Evolutionary conservation across 2,888 invertebrate genomes (phyloP).

Genomic region (Andrena dorsata): DNA sequence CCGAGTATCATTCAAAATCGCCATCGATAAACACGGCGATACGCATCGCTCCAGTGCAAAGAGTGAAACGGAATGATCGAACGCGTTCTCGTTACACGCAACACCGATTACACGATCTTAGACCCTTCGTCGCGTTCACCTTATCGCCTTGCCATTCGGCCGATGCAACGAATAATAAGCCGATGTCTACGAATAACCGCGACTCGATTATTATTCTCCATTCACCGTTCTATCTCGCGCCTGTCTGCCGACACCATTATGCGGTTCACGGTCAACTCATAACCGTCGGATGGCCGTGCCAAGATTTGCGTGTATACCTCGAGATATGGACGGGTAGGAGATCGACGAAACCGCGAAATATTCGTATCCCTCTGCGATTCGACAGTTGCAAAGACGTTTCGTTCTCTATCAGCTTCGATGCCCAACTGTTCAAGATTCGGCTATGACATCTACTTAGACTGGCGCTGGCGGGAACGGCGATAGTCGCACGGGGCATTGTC

Average conservation of each 20-base stretch:
- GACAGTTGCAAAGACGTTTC: not conserved
- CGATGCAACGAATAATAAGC: too few species aligned
- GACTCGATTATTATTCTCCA: not conserved
- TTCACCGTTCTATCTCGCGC: slow-evolving; percentile 6
- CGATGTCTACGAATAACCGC: not conserved
- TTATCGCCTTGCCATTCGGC: slow-evolving; percentile 1
- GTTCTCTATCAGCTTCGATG: not conserved
- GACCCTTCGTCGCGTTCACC: not conserved
- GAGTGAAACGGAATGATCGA: slow-evolving; percentile 4
- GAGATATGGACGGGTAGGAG: not conserved
- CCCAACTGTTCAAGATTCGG: not conserved
- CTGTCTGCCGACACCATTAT: not conserved
- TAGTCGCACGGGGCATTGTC: not conserved
- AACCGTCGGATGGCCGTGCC: not conserved
- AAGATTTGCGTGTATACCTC: not conserved
- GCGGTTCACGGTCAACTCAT: slow-evolving; percentile 4
- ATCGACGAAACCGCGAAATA: not conserved
- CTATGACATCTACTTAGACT: not conserved
- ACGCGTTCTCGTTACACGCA: not conserved
- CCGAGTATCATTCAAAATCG: not conserved
- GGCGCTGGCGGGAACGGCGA: not conserved
- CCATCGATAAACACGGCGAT: slow-evolving; percentile 9
- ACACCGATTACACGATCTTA: not conserved
- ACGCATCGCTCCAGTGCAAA: slow-evolving; percentile 1
- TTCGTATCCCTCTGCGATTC: not conserved